Conservation (phyloP, 1,140 invertebrate species). For the Drosophila tropicalis region DNA sequence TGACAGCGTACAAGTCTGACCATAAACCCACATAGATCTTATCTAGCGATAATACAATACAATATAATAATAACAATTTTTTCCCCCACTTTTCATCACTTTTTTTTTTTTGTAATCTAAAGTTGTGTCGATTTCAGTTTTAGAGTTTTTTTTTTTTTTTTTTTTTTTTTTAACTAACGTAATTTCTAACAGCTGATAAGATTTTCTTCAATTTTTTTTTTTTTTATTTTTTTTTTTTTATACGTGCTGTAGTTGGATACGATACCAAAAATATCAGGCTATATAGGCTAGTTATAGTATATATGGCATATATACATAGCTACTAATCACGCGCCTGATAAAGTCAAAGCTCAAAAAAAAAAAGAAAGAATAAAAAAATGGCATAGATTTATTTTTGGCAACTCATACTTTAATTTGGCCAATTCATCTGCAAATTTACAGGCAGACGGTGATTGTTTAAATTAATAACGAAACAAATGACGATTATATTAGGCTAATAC, state of each 20-base stretch:
- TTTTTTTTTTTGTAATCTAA: constrained; percentile 64
- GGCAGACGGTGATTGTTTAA: constrained; percentile 70
- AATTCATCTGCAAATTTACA: constrained; percentile 77
- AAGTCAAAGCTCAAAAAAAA: constrained; percentile 33
- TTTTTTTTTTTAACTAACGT: constrained; percentile 48
- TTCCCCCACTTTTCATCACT: neutral
- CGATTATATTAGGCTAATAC: constrained; percentile 56
- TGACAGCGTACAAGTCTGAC: constrained; percentile 41
- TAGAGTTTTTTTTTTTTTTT: neutral
- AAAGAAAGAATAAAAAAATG: neutral
- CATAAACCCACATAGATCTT: constrained; percentile 69
- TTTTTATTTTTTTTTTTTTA: neutral
- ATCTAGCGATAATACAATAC: constrained; percentile 69
- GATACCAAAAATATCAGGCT: constrained; percentile 8
- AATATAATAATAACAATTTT: constrained; percentile 63
- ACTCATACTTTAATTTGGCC: constrained; percentile 37
- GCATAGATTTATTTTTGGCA: constrained; percentile 13
- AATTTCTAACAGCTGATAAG: constrained; percentile 64
- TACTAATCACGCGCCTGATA: constrained; percentile 30
- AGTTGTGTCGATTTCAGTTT: constrained; percentile 61
- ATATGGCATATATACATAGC: neutral
- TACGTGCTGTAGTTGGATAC: constrained; percentile 13
- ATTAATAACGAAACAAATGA: constrained; percentile 41
- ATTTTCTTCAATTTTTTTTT: constrained; percentile 28
- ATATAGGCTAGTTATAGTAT: neutral